Conservation (phyloP, 2,797 vertebrate genomes). For the Pseudopleuronectes americanus region DNA sequence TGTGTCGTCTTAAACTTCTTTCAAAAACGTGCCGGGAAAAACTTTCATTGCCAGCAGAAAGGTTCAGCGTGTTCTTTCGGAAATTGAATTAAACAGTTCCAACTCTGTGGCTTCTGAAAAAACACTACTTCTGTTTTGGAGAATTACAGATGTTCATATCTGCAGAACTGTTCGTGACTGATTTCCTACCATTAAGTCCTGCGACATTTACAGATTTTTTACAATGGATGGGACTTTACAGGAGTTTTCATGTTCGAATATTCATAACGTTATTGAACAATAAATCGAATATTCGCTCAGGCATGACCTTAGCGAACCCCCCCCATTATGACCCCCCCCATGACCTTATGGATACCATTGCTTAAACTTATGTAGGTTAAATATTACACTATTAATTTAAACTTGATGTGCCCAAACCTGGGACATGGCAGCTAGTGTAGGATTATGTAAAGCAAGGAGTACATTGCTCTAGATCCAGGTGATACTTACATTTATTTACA, state of each 20-base stretch:
- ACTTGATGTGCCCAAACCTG: background rate
- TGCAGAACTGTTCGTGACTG: background rate
- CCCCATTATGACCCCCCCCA: too few relatives aligned
- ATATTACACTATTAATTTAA: background rate
- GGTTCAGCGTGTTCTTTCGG: constrained; percentile 31
- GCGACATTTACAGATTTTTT: background rate
- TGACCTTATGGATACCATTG: too few relatives aligned
- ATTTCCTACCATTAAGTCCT: background rate
- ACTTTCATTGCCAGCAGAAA: constrained; percentile 1
- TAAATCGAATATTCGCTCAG: too few relatives aligned
- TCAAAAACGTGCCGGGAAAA: background rate
- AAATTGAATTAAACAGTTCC: constrained; percentile 13
- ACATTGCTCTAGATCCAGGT: background rate
- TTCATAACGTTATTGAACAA: too few relatives aligned
- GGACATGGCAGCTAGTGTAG: background rate
- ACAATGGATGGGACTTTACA: too few relatives aligned
- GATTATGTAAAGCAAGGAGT: background rate
- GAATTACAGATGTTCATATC: constrained; percentile 5
- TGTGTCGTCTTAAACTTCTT: background rate
- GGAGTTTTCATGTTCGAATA: too few relatives aligned
- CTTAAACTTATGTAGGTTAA: background rate
- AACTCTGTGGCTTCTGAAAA: constrained; percentile 3
- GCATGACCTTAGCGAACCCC: too few relatives aligned
- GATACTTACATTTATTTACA: constrained; percentile 4
- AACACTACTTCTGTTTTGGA: background rate